Evolutionary conservation across 2,113 vertebrate genomes (phyloP).

Genomic region (Dolichotis patagonum): DNA sequence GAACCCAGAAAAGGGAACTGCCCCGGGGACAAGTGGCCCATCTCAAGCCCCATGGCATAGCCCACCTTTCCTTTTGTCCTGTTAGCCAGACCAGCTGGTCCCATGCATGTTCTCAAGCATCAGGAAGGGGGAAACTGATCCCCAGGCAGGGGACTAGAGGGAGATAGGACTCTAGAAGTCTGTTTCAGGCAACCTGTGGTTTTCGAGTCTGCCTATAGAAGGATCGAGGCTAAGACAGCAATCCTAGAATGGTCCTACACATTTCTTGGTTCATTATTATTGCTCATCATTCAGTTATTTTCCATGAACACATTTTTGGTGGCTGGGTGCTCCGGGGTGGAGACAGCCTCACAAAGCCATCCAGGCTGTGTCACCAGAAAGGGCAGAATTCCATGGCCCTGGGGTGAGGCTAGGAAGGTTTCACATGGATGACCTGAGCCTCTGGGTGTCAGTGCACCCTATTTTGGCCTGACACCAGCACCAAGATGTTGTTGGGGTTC

Average conservation of each 20-base stretch:
- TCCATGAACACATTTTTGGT: not conserved
- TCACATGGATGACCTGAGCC: fast-evolving
- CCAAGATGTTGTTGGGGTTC: not conserved
- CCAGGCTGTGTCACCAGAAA: not conserved
- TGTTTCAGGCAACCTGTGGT: fast-evolving
- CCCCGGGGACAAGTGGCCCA: no score
- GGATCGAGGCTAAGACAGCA: not conserved
- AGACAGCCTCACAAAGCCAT: no score
- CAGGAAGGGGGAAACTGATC: not conserved
- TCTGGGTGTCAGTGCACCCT: fast-evolving
- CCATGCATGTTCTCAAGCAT: not conserved
- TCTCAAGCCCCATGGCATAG: fast-evolving
- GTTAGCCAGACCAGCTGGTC: fast-evolving
- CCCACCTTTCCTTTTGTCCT: not conserved
- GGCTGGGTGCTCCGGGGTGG: not conserved
- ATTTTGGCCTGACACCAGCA: fast-evolving
- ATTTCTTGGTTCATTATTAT: not conserved
- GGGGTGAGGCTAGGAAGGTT: not conserved
- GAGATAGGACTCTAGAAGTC: not conserved
- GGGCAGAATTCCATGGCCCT: not conserved
- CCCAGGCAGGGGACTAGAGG: not conserved
- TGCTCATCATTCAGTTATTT: not conserved
- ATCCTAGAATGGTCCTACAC: not conserved
- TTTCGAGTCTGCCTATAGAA: not conserved
- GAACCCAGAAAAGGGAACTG: not conserved